phyloP scores from a whole-genome alignment of 2,797 vertebrate species.

The Hemitrygon akajei region DNA sequence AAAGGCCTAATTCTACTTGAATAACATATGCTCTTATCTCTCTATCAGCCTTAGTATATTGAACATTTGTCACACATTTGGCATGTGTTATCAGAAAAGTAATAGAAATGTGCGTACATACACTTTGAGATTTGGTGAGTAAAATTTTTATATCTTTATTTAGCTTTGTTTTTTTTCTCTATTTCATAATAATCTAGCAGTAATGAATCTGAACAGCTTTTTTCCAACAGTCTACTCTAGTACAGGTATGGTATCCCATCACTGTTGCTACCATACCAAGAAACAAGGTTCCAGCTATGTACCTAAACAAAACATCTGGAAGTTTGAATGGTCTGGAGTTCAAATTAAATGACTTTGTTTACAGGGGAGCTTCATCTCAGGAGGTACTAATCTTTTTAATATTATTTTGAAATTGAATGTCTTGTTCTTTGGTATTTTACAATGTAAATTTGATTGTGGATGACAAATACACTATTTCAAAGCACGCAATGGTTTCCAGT shows the following conservation, averaged over 20 bases:
- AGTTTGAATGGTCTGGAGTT: conserved; percentile 62
- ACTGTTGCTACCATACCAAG: conserved; percentile 67
- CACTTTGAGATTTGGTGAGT: not conserved
- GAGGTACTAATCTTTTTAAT: conserved; percentile 50
- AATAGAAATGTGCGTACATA: not conserved
- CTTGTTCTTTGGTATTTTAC: not conserved
- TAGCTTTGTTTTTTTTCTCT: not conserved
- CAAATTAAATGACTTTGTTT: conserved; percentile 68
- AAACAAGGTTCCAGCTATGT: conserved; percentile 67
- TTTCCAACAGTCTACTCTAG: conserved; percentile 59
- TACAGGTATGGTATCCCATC: conserved; percentile 73
- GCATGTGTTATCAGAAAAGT: not conserved
- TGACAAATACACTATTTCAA: not conserved
- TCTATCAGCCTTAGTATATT: not conserved
- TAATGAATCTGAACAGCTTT: not conserved
- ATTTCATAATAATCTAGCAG: not conserved
- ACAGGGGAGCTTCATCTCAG: conserved; percentile 68
- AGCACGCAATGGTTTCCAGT: not conserved
- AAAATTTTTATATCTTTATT: not conserved
- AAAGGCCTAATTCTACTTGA: too few species aligned
- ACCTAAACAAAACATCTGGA: conserved; percentile 62
- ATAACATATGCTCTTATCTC: too few species aligned
- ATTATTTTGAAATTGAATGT: not conserved
- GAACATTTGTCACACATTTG: not conserved
- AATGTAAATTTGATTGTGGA: not conserved